Conservation (phyloP, 2,113 vertebrate genomes). For the Colinus virginianus region DNA sequence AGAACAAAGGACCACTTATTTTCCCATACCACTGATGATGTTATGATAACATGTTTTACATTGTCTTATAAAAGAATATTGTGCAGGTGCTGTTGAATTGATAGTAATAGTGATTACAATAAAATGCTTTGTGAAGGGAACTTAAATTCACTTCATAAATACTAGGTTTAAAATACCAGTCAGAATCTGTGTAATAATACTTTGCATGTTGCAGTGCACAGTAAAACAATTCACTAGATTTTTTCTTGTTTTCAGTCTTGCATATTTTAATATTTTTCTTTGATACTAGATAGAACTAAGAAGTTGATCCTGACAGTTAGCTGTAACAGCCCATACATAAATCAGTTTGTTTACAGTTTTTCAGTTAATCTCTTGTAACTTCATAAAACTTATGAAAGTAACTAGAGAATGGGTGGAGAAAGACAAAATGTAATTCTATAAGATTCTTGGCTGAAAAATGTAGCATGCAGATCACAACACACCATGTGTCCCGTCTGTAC, state of each 20-base stretch:
- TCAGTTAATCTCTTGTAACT: rapidly evolving
- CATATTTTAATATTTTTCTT: background rate
- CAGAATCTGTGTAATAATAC: constrained; percentile 4
- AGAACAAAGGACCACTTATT: constrained; percentile 65
- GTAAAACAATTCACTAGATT: constrained; percentile 27
- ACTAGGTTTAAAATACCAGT: background rate
- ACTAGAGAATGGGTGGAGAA: background rate
- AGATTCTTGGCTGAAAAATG: background rate
- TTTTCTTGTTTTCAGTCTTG: background rate
- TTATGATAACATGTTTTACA: constrained; percentile 57
- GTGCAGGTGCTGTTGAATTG: constrained; percentile 21
- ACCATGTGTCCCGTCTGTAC: background rate
- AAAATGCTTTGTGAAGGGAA: constrained; percentile 18
- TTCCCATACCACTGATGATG: constrained; percentile 30
- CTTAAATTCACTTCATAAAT: background rate
- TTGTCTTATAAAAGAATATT: constrained; percentile 50
- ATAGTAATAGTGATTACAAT: constrained; percentile 7
- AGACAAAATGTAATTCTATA: background rate
- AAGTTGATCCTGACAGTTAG: background rate
- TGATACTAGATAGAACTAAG: background rate
- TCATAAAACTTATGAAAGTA: background rate
- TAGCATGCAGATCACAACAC: background rate
- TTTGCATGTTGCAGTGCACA: background rate
- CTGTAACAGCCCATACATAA: background rate
- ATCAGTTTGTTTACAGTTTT: background rate